phyloP scores from a whole-genome alignment of 2,888 invertebrate species.

The Micoletzkya japonica region DNA sequence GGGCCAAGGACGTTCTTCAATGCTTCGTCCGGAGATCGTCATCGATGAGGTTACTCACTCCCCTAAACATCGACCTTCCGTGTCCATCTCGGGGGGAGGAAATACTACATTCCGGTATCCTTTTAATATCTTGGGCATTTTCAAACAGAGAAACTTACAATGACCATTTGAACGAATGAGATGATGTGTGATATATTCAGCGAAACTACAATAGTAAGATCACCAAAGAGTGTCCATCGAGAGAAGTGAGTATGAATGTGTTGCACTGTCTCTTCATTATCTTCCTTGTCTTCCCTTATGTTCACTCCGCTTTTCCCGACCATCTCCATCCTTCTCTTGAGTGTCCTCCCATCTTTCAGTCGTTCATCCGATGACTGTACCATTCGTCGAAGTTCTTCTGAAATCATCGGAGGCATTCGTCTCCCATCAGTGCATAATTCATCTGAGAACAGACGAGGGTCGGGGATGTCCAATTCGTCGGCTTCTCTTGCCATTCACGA shows the following conservation, averaged over 20 bases:
- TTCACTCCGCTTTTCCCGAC: too few relatives aligned
- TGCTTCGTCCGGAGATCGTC: conserved; percentile 60
- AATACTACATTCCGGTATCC: conserved; percentile 57
- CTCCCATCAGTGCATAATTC: conserved; percentile 9
- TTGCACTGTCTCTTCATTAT: too few relatives aligned
- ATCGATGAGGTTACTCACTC: conserved; percentile 57
- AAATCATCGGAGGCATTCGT: conserved; percentile 53
- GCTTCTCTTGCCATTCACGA: conserved; percentile 62
- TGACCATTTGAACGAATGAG: not conserved
- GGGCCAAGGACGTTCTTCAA: conserved; percentile 28
- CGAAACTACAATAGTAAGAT: too few relatives aligned
- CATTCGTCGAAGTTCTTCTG: conserved; percentile 57
- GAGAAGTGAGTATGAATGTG: too few relatives aligned
- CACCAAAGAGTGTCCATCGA: too few relatives aligned
- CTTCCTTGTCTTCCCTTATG: too few relatives aligned
- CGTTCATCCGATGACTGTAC: conserved; percentile 55
- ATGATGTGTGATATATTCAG: too few relatives aligned
- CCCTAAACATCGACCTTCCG: conserved; percentile 36
- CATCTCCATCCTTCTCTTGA: not conserved
- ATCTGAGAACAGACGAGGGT: conserved; percentile 42
- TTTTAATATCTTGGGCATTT: not conserved
- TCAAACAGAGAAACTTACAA: not conserved
- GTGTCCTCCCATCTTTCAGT: conserved; percentile 32
- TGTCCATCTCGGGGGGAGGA: conserved; percentile 60
- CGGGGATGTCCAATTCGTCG: conserved; percentile 61